Base-by-base conservation (phyloP, 2,888 invertebrate species). In the Leptinotarsa tumamoca region DNA sequence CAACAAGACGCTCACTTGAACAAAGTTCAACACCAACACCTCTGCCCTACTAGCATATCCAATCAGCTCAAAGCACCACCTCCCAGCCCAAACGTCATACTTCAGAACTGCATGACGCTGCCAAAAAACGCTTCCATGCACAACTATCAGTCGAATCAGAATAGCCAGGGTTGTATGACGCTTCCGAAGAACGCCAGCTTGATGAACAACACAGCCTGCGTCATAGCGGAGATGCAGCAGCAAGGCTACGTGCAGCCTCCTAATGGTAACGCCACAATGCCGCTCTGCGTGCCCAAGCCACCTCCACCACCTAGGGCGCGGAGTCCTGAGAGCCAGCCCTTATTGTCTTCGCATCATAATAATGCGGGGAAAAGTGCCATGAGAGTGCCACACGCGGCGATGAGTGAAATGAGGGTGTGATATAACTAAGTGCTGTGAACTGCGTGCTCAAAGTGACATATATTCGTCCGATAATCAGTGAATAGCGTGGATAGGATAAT, bases 321-420 rank as follows among this genome's bases (percentile, higher is more conserved):
- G 83, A 91, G 90, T 81, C 90, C 91, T 10, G 90, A 91, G 83
- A 90, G 89, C 73, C 91, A 91, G 82, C 91, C 91, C 5, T 86
- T 91, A 74, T 87, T 91, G 69, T 85, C 87, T 49, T 84, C 89
- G 88, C 86, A 85, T 71, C 85, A 90, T 88, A 87, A 87, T 74
- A 82, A 79, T 54, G 87, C 87, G 74, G 84, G 86, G 50, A 89
- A 89, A 75, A 90, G 91, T 76, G 90, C 90, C 77, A 90, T 92
- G 85, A 91, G 91, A 87, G 92, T 95, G 87, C 95, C 94, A 70
- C 94, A 95, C 87, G 95, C 95, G 81, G 94, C 95, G 78, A 95
- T 95, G 89, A 95, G 94, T 88, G 96, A 96, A 90, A 96, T 96
- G 95, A 91, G 95, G 89, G 96, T 96, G 93, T 96, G 95, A 96